Conservation (phyloP, 2,888 invertebrate species). For the Drosophila demipolita region DNA sequence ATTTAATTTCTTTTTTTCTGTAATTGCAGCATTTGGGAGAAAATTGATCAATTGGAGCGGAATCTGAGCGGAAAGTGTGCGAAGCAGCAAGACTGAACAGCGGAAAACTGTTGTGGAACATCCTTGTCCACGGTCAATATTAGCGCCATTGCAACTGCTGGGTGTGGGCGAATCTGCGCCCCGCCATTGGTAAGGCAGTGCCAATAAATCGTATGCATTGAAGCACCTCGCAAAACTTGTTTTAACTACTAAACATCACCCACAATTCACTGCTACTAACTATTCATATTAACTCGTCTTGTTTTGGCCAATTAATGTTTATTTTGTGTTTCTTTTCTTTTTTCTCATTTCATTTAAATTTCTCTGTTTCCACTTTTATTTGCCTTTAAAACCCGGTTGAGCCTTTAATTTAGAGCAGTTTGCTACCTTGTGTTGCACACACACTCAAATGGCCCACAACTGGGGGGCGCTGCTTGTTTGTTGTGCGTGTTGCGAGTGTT, state of each 20-base stretch:
- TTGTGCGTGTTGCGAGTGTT: slow-evolving; percentile 51
- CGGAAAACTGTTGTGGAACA: slow-evolving; percentile 77
- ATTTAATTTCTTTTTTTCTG: slow-evolving; percentile 6
- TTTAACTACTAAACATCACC: neutral
- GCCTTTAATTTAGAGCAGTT: neutral
- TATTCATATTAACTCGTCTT: slow-evolving; percentile 16
- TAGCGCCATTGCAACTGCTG: slow-evolving; percentile 85
- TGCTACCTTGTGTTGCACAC: neutral
- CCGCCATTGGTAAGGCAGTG: slow-evolving; percentile 85
- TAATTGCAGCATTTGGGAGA: slow-evolving; percentile 43
- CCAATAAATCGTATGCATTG: slow-evolving; percentile 15
- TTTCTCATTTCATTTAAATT: neutral
- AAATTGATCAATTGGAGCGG: neutral
- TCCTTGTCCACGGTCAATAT: slow-evolving; percentile 84
- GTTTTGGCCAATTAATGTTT: slow-evolving; percentile 19
- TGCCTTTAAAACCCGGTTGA: slow-evolving; percentile 10
- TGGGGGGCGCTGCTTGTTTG: slow-evolving; percentile 20
- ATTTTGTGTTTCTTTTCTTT: neutral
- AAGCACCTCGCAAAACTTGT: neutral
- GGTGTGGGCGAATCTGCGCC: slow-evolving; percentile 86
- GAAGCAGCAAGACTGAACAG: slow-evolving; percentile 60
- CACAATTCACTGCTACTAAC: slow-evolving; percentile 7
- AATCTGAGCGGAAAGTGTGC: slow-evolving; percentile 1
- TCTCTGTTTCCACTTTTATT: neutral
- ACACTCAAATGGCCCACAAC: slow-evolving; percentile 22